phyloP scores from a whole-genome alignment of 2,888 invertebrate species.

The Kryphioiulus occultus region DNA sequence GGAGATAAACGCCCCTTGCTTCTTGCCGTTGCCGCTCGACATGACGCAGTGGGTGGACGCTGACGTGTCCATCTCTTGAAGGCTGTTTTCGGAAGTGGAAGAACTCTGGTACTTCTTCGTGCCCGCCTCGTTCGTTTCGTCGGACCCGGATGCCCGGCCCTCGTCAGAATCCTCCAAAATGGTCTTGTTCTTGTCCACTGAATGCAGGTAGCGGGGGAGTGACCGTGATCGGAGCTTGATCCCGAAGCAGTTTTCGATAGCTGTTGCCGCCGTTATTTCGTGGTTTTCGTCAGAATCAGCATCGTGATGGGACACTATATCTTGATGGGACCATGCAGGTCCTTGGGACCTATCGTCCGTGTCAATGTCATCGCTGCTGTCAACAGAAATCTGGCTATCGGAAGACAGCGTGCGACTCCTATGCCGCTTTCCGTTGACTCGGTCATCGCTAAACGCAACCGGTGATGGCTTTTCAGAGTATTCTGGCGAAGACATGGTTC shows the following conservation, averaged over 20 bases:
- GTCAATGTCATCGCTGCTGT: background rate
- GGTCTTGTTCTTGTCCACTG: background rate
- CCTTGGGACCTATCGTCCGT: background rate
- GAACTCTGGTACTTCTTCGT: slow-evolving; percentile 38
- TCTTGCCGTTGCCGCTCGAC: slow-evolving; percentile 46
- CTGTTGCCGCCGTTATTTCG: background rate
- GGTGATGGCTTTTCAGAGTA: slow-evolving; percentile 18
- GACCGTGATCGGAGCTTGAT: slow-evolving; percentile 10
- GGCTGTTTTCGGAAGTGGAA: slow-evolving; percentile 47
- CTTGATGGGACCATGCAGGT: background rate
- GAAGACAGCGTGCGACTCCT: background rate
- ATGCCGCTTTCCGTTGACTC: background rate
- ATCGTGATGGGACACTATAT: background rate
- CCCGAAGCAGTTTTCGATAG: slow-evolving; percentile 17
- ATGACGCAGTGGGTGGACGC: background rate
- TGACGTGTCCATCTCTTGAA: slow-evolving; percentile 43
- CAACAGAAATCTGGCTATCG: background rate
- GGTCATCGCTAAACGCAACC: background rate
- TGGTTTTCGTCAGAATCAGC: background rate
- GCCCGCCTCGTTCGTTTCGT: background rate
- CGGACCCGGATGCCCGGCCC: slow-evolving; percentile 41
- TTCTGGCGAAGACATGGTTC: slow-evolving; percentile 44
- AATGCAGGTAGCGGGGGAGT: background rate
- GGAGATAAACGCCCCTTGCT: slow-evolving; percentile 50
- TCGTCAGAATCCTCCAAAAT: slow-evolving; percentile 45